Base-by-base conservation (phyloP, 2,888 invertebrate species). In the Elaeidobius kamerunicus region DNA sequence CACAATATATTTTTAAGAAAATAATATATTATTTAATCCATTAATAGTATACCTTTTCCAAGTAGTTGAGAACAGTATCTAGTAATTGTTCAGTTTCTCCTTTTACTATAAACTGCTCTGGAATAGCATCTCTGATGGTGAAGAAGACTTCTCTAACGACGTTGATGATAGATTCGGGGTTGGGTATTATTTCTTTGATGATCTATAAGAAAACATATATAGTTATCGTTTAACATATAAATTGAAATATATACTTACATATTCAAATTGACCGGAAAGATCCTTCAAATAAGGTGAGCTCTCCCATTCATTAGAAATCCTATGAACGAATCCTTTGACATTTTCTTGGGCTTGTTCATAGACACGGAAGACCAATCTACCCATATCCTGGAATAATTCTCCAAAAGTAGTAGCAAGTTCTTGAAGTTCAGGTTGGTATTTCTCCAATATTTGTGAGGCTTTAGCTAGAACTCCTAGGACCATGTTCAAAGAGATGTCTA, bases 11-110 rank as follows among this genome's bases (percentile, higher is more conserved):
- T n/a, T n/a, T n/a, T n/a, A n/a, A n/a, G n/a, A n/a, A n/a, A n/a
- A n/a, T n/a, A n/a, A n/a, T n/a, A n/a, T n/a, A n/a, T n/a, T n/a
- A n/a, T n/a, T n/a, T n/a, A n/a, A n/a, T n/a, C n/a, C n/a, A n/a
- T n/a, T n/a, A n/a, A n/a, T n/a, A n/a, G n/a, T n/a, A n/a, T 34
- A 83, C 83, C 79, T 83, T 83, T 53, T 80, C 74, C 2, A 86
- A 63, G 68, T 88, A 90, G 6, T 76, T 73, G 55, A 78, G 76
- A 32, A 84, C 65, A 11, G 79, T 74, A 35, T 79, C 76, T 28
- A 84, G 69, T 60, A 89, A 78, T 14, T 80, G 77, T 53, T 75
- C 78, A 3, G 82, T 67, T 65, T 89, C 88, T 16, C 50, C 16
- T 16, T 42, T 52, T 3, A 60, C 41, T 6, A 49, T 16, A 30